phyloP scores from a whole-genome alignment of 2,113 vertebrate genomes.

The Tonatia bakeri region DNA sequence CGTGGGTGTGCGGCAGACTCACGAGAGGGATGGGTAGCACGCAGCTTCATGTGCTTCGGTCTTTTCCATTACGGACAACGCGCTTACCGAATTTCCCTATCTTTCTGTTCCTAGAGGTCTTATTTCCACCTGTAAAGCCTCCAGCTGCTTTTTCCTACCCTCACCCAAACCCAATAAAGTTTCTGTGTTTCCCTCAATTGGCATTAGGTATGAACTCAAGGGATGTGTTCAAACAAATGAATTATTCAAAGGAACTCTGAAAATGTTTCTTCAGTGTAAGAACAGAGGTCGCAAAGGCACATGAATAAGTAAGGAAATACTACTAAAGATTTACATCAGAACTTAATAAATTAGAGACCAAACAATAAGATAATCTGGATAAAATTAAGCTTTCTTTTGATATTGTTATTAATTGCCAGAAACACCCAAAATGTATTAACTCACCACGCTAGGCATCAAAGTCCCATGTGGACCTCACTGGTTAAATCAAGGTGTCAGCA shows the following conservation, averaged over 20 bases:
- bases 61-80: not conserved
- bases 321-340: not conserved
- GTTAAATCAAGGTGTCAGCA: not conserved
- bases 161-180: not conserved
- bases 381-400: not conserved
- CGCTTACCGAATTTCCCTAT: not conserved
- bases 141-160: rapidly evolving
- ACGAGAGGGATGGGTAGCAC: not conserved
- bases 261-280: not conserved
- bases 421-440: not conserved
- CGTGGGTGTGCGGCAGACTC: not conserved
- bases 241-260: not conserved
- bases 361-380: not conserved
- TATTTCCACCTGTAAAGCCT: not conserved
- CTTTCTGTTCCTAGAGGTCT: not conserved
- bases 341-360: not conserved
- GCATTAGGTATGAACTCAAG: not conserved
- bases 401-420: not conserved
- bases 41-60: not conserved
- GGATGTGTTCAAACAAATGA: not conserved
- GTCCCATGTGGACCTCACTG: not conserved
- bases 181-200: not conserved
- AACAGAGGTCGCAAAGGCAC: not conserved
- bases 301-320: not conserved
- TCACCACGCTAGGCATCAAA: not conserved